A percentile compares a stretch with the other conserved stretches of the same genome.
These are phyloP conservation scores for Acrobasis suavella DNA, from an alignment of 2,888 invertebrate species.

Conservation along the genomic window DNA sequence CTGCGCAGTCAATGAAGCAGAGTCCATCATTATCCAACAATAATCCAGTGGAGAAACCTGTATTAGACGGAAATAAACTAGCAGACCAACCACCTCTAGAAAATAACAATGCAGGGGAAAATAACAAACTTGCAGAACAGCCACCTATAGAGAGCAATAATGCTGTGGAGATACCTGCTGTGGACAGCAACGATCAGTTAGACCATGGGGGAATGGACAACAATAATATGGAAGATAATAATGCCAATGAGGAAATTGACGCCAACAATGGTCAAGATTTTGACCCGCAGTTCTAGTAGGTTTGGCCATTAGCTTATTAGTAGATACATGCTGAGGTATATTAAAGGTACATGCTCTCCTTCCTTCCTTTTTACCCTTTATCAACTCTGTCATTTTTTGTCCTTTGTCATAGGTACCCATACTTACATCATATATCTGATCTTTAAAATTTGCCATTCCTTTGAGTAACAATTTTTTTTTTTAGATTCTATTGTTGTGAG, in stretches of 20 bases:
- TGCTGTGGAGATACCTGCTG: slow-evolving; percentile 6
- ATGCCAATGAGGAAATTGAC: slow-evolving; percentile 78
- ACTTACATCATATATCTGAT: no score
- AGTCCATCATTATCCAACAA: slow-evolving; percentile 63
- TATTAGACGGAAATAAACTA: slow-evolving; percentile 55
- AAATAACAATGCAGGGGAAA: slow-evolving; percentile 5
- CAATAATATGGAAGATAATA: slow-evolving; percentile 13
- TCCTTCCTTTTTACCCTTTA: no score
- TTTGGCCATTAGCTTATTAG: not conserved
- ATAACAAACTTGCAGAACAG: slow-evolving; percentile 37
- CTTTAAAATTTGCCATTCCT: no score
- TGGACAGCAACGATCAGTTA: not conserved
- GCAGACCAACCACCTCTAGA: slow-evolving; percentile 5
- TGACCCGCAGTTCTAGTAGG: slow-evolving; percentile 58
- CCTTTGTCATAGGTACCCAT: no score
- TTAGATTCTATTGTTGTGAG: no score
- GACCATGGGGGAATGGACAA: slow-evolving; percentile 1
- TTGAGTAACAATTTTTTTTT: no score
- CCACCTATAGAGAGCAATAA: slow-evolving; percentile 12
- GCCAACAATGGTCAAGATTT: slow-evolving; percentile 69
- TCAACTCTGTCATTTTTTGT: no score
- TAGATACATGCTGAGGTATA: not conserved
- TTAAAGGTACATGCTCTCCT: no score
- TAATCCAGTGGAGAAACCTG: slow-evolving; percentile 65
- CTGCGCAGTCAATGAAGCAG: slow-evolving; percentile 64